Conservation (phyloP, 1,140 invertebrate species). For the Anoplolepis gracilipes region DNA sequence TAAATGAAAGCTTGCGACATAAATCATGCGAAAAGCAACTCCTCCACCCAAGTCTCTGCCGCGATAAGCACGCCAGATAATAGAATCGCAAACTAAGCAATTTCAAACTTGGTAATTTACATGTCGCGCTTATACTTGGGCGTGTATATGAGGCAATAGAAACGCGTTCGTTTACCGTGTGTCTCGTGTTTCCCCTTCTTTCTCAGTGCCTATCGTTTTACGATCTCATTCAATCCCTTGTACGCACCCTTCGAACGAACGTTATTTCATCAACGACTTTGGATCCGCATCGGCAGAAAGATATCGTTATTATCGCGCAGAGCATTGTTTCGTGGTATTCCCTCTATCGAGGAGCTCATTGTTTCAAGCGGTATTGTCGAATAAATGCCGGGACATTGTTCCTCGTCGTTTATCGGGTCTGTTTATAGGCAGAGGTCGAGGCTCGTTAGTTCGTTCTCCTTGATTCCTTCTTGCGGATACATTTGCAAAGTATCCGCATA, state of each 20-base stretch:
- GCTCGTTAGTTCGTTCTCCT: slow-evolving; percentile 74
- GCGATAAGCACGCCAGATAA: background rate
- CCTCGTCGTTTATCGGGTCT: slow-evolving; percentile 71
- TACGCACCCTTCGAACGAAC: slow-evolving; percentile 63
- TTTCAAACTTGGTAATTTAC: slow-evolving; percentile 10
- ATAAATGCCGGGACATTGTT: slow-evolving; percentile 80
- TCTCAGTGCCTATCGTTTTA: slow-evolving; percentile 1
- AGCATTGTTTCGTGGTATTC: slow-evolving; percentile 72
- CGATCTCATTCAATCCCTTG: slow-evolving; percentile 37
- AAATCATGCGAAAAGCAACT: background rate
- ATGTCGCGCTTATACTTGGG: background rate
- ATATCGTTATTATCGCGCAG: slow-evolving; percentile 79
- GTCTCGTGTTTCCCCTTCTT: background rate
- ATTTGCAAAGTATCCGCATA: background rate
- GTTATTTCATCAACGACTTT: slow-evolving; percentile 76
- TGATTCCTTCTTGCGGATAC: slow-evolving; percentile 56
- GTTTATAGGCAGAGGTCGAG: slow-evolving; percentile 58
- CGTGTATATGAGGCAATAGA: background rate
- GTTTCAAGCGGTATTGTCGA: slow-evolving; percentile 81
- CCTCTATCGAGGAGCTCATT: slow-evolving; percentile 69
- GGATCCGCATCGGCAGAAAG: slow-evolving; percentile 78
- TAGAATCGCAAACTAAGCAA: slow-evolving; percentile 1
- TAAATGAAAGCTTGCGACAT: background rate
- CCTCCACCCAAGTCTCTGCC: too few relatives aligned
- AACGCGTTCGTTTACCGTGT: slow-evolving; percentile 1